Conservation (phyloP, 2,797 vertebrate species). For the Sorex maritimensis region DNA sequence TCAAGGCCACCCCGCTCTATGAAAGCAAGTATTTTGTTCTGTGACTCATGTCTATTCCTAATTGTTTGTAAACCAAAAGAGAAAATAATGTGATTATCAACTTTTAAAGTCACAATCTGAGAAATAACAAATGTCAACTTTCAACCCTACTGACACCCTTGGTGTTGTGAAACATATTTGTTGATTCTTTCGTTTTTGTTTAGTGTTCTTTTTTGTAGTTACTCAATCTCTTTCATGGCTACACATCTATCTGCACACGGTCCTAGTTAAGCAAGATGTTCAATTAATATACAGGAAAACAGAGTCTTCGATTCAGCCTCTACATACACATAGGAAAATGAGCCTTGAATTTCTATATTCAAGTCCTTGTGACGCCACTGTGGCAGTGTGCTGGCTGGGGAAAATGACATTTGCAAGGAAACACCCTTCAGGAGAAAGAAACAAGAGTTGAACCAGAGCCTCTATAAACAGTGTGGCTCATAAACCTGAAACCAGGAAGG, state of each 20-base stretch:
- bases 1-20: not conserved
- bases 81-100: not conserved
- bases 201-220: not conserved
- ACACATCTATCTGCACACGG: not conserved
- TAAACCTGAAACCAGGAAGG: conserved; percentile 75
- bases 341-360: not conserved
- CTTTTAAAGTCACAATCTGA: not conserved
- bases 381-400: not conserved
- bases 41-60: not conserved
- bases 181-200: conserved; percentile 18
- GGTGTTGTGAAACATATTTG: not conserved
- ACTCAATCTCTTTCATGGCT: not conserved
- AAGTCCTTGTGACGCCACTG: not conserved
- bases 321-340: not conserved
- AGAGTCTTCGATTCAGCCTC: not conserved
- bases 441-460: conserved; percentile 66
- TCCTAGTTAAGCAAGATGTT: not conserved
- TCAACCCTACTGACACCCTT: not conserved
- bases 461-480: conserved; percentile 58
- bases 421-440: conserved; percentile 62
- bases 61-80: not conserved
- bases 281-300: not conserved
- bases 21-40: not conserved
- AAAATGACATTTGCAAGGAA: conserved; percentile 76
- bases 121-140: not conserved